A percentile compares a stretch with the other conserved stretches of the same genome.
These are phyloP conservation scores for Lepidochrysops patricia DNA, from an alignment of 2,888 invertebrate species.

Conservation along the genomic window DNA sequence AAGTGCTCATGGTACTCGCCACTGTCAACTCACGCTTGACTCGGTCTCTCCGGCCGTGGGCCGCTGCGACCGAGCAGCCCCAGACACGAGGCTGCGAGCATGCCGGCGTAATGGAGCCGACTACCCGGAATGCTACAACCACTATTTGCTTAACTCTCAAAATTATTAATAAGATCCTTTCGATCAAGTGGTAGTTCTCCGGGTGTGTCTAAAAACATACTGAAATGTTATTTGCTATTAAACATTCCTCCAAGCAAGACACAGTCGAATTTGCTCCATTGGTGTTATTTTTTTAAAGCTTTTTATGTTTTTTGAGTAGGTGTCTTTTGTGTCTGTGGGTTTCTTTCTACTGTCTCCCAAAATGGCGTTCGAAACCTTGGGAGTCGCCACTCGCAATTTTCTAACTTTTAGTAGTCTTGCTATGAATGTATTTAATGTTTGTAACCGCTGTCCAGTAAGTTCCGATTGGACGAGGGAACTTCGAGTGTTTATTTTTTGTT, in stretches of 20 bases:
- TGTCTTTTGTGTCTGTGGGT: constrained; percentile 54
- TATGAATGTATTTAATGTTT: constrained; percentile 47
- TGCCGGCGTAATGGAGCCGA: constrained; percentile 51
- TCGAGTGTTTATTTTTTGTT: constrained; percentile 28
- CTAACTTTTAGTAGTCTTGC: constrained; percentile 44
- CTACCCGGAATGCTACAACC: constrained; percentile 39
- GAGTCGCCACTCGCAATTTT: constrained; percentile 37
- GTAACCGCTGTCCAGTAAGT: constrained; percentile 41
- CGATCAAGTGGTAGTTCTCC: constrained; percentile 36
- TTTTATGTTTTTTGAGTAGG: constrained; percentile 54
- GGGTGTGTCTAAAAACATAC: constrained; percentile 47
- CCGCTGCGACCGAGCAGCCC: constrained; percentile 68
- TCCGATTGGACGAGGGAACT: constrained; percentile 41
- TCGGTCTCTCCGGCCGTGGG: constrained; percentile 29
- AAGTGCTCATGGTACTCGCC: constrained; percentile 95
- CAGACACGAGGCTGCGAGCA: constrained; percentile 73
- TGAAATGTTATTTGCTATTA: constrained; percentile 42
- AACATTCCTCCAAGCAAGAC: constrained; percentile 46
- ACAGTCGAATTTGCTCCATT: constrained; percentile 46
- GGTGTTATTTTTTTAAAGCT: constrained; percentile 51
- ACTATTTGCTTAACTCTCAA: constrained; percentile 21
- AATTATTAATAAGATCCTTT: constrained; percentile 9
- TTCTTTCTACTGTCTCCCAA: constrained; percentile 40
- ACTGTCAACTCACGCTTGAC: constrained; percentile 82
- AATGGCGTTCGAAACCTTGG: constrained; percentile 35